A percentile compares a stretch with the other conserved stretches of the same genome.
phyloP scores from a whole-genome alignment of 2,113 vertebrate genomes.

The Hylia prasina region DNA sequence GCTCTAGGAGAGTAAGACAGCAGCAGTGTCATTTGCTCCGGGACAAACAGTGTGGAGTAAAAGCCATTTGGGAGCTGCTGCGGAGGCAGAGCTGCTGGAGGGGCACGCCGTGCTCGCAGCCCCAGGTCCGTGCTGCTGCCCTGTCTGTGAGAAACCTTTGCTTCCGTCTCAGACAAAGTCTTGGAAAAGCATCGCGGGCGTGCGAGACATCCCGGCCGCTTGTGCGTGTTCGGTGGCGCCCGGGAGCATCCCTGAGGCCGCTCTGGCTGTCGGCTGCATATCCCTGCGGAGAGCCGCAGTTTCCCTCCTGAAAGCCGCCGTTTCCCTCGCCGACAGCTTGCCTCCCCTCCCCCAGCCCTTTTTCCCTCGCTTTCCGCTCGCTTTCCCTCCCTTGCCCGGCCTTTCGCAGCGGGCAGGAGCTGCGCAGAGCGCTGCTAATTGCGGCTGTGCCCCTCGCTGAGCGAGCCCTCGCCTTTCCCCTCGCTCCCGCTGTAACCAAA shows the following conservation, averaged over 20 bases:
- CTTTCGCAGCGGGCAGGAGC: constrained; percentile 13
- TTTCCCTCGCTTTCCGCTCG: neutral
- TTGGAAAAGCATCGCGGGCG: rapidly evolving
- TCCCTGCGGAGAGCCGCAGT: constrained; percentile 27
- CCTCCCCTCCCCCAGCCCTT: neutral
- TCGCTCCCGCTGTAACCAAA: neutral
- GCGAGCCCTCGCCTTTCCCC: neutral
- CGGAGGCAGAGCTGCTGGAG: neutral
- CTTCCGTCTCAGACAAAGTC: neutral
- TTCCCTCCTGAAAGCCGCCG: neutral
- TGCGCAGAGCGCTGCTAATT: constrained; percentile 59
- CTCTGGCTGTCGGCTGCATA: neutral
- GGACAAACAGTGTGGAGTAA: neutral
- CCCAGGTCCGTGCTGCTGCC: rapidly evolving
- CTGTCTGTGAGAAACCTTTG: neutral
- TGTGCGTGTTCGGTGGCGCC: rapidly evolving
- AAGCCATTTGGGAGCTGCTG: neutral
- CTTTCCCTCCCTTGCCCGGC: constrained; percentile 56
- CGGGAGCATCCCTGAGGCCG: neutral
- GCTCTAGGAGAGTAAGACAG: rapidly evolving
- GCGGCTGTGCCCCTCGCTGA: constrained; percentile 44
- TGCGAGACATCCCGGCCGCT: rapidly evolving
- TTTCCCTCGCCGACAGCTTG: constrained; percentile 1
- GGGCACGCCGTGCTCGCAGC: rapidly evolving
- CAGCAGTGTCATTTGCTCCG: rapidly evolving